Evolutionary conservation across 2,797 vertebrate genomes (phyloP).

Genomic region (Argyrosomus regius): DNA sequence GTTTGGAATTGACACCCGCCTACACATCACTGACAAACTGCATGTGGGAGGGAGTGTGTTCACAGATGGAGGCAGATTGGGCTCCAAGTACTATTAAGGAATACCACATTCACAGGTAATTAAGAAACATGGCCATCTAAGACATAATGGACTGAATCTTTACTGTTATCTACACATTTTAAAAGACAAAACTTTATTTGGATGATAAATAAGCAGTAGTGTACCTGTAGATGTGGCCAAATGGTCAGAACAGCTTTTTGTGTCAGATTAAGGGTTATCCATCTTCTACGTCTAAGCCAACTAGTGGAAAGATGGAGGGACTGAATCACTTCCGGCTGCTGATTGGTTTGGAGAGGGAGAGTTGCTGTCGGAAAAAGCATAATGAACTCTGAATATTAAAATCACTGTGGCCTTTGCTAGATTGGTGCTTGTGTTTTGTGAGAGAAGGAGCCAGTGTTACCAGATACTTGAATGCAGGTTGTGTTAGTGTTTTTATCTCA

Average conservation of each 20-base stretch:
- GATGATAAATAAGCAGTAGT: background rate
- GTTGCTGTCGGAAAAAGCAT: slow-evolving; percentile 1
- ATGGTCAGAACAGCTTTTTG: background rate
- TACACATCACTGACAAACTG: slow-evolving; percentile 52
- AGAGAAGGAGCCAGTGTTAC: background rate
- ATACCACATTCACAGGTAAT: slow-evolving; percentile 1
- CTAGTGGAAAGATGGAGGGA: slow-evolving; percentile 21
- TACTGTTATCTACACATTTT: background rate
- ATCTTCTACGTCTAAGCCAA: background rate
- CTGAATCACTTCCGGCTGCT: slow-evolving; percentile 36
- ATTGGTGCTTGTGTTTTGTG: background rate
- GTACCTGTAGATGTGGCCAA: background rate
- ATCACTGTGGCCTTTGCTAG: background rate
- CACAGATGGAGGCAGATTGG: slow-evolving; percentile 45
- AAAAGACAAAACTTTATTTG: background rate
- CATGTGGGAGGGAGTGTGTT: slow-evolving; percentile 63
- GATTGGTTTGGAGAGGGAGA: background rate
- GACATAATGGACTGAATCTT: background rate
- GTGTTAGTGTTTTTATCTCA: slow-evolving; percentile 2
- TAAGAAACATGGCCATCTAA: slow-evolving; percentile 2
- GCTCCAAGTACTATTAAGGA: slow-evolving; percentile 30
- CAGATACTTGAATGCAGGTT: background rate
- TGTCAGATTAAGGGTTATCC: background rate
- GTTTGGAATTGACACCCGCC: slow-evolving; percentile 51
- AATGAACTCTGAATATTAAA: slow-evolving; percentile 10